Evolutionary conservation across 2,113 vertebrate species (phyloP).

Genomic region (Oncorhynchus clarkii): DNA sequence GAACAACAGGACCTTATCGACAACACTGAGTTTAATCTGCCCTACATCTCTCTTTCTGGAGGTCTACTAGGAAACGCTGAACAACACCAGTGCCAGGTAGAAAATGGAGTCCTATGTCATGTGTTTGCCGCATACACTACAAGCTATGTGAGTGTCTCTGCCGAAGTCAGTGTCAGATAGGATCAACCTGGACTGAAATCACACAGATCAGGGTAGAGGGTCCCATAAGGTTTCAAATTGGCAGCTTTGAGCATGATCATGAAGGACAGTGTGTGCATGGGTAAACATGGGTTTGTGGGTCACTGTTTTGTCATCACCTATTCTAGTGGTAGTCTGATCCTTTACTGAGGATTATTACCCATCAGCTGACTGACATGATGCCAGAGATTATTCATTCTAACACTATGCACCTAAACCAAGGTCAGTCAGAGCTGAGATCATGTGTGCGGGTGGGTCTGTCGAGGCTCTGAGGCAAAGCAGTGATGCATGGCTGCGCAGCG

Average conservation of each 20-base stretch:
- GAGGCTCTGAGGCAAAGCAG: neutral
- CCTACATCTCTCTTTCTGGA: neutral
- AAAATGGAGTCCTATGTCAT: neutral
- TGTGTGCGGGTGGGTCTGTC: neutral
- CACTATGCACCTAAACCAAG: constrained; percentile 17
- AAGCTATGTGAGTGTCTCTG: neutral
- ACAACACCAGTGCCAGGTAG: neutral
- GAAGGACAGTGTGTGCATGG: neutral
- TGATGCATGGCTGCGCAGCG: neutral
- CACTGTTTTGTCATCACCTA: constrained; percentile 13
- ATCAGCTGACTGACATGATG: constrained; percentile 9
- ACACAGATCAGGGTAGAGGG: neutral
- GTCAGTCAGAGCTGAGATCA: constrained; percentile 39
- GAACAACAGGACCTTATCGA: neutral
- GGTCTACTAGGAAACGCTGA: neutral
- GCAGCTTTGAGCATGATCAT: neutral
- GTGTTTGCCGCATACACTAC: neutral
- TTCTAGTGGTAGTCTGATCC: neutral
- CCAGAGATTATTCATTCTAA: constrained; percentile 37
- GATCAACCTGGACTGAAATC: too few species aligned
- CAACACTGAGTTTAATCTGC: neutral
- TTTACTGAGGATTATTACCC: constrained; percentile 19
- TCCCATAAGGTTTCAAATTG: neutral
- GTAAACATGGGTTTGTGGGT: neutral
- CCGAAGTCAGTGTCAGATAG: neutral